phyloP scores from a whole-genome alignment of 2,888 invertebrate species.

The Helicoverpa assulta region DNA sequence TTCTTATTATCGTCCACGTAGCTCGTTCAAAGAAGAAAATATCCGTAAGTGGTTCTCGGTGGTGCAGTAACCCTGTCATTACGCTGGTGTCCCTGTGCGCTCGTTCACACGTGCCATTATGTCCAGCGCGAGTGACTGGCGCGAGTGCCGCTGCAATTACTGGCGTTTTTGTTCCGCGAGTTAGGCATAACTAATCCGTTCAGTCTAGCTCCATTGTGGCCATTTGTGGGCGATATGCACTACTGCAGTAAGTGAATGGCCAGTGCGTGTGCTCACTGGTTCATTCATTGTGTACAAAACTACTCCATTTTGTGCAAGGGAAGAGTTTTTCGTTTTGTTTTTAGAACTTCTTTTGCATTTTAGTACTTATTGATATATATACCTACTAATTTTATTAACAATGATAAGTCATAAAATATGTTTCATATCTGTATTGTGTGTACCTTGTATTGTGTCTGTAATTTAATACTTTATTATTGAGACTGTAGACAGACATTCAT shows the following conservation, averaged over 20 bases:
- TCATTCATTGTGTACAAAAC: constrained; percentile 1
- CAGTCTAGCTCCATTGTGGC: constrained; percentile 50
- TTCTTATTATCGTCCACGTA: not conserved
- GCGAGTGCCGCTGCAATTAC: constrained; percentile 49
- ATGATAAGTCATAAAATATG: too few species aligned
- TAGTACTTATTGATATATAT: too few species aligned
- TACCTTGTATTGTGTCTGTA: too few species aligned
- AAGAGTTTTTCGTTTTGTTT: not conserved
- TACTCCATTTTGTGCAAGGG: not conserved
- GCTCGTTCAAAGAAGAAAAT: constrained; percentile 2
- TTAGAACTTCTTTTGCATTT: not conserved
- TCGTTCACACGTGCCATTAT: constrained; percentile 43
- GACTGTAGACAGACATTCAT: not conserved
- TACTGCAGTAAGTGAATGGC: constrained; percentile 42
- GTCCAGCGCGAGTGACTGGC: constrained; percentile 40
- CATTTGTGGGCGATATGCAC: constrained; percentile 37
- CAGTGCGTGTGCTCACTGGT: constrained; percentile 16
- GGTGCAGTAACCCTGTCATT: not conserved
- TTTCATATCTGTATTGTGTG: too few species aligned
- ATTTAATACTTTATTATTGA: not conserved
- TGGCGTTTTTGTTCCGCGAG: constrained; percentile 55
- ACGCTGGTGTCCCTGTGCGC: not conserved
- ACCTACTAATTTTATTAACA: too few species aligned
- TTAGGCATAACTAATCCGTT: constrained; percentile 56
- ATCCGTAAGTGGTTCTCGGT: constrained; percentile 1